Conservation (phyloP, 2,797 vertebrate species). For the Tokudaia tokunoshimensis region DNA sequence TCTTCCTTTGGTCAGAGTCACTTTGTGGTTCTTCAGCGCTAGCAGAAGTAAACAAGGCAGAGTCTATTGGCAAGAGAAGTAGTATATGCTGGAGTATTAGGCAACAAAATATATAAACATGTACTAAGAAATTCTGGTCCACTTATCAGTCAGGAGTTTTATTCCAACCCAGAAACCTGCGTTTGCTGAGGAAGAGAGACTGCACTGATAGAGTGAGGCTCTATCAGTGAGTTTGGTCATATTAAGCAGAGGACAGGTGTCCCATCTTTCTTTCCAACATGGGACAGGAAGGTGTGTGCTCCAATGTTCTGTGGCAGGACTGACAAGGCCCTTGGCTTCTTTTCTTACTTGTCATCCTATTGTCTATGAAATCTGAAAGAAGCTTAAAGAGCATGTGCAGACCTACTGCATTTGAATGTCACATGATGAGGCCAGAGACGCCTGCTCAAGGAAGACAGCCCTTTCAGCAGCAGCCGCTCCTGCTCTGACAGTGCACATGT, state of each 20-base stretch:
- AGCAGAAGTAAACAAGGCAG: background rate
- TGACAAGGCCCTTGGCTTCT: background rate
- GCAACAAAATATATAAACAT: slow-evolving; percentile 28
- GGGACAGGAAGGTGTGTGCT: background rate
- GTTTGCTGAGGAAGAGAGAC: background rate
- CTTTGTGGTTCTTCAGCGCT: background rate
- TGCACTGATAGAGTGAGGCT: background rate
- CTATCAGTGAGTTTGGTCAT: background rate
- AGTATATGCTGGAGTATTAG: background rate
- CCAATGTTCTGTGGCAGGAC: background rate
- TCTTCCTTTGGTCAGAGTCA: background rate
- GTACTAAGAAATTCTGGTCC: background rate
- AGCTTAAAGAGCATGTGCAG: background rate
- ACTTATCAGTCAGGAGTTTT: background rate
- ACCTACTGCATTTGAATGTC: background rate
- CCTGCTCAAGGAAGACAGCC: slow-evolving; percentile 14
- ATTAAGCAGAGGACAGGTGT: background rate
- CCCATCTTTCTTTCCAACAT: background rate
- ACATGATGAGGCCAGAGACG: background rate
- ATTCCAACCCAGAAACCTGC: slow-evolving; percentile 10
- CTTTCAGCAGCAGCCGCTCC: background rate
- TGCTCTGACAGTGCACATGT: background rate
- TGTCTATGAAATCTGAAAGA: background rate
- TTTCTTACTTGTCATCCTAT: background rate
- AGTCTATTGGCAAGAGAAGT: background rate